Evolutionary conservation across 2,113 vertebrate species (phyloP).

Genomic region (Antechinus flavipes): DNA sequence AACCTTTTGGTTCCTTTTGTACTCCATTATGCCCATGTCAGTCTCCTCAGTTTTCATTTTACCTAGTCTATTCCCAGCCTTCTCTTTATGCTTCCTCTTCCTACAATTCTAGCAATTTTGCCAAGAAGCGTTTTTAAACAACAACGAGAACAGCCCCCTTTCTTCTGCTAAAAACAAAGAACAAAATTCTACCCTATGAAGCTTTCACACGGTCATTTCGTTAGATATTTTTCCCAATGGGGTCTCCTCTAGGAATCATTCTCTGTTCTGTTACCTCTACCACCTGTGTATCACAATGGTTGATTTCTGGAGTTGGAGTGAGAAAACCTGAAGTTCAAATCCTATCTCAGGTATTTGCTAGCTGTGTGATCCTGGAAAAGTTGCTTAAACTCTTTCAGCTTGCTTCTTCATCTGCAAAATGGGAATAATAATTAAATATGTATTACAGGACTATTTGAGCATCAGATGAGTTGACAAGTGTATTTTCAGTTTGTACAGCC

Average conservation of each 20-base stretch:
- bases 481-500: no score
- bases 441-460: not conserved
- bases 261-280: not conserved
- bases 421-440: not conserved
- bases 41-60: conserved; percentile 2
- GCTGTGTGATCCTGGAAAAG: not conserved
- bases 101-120: not conserved
- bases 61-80: not conserved
- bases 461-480: not conserved
- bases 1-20: conserved; percentile 8
- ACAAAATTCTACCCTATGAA: conserved; percentile 29
- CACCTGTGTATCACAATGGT: not conserved
- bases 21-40: not conserved
- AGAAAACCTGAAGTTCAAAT: not conserved
- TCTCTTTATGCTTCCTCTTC: not conserved
- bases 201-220: not conserved
- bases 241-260: conserved; percentile 32
- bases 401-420: not conserved
- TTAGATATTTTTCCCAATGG: conserved; percentile 11
- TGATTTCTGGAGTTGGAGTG: not conserved
- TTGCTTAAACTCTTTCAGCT: not conserved
- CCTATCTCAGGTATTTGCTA: not conserved
- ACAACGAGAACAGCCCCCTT: not conserved
- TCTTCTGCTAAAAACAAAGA: not conserved
- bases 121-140: not conserved